These are phyloP conservation scores for Crioceris asparagi DNA, from an alignment of 2,888 invertebrate species.

Conservation along the genomic window DNA sequence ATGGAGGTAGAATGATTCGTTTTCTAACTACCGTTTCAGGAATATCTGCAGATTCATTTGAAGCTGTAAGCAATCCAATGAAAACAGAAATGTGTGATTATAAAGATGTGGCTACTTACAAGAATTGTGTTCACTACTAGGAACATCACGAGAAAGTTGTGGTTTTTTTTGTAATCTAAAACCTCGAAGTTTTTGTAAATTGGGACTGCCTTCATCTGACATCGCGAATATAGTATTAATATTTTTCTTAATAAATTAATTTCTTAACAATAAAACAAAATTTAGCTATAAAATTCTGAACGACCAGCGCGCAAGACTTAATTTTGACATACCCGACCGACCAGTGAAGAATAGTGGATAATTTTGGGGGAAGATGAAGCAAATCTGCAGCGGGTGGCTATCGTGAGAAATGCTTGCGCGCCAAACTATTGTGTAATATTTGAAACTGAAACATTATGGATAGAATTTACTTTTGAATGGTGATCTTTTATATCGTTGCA, in stretches of 20 bases:
- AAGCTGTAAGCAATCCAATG: slow-evolving; percentile 17
- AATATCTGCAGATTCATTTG: slow-evolving; percentile 15
- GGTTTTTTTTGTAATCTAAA: slow-evolving; percentile 59
- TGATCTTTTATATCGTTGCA: too few relatives aligned
- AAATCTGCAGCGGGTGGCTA: too few relatives aligned
- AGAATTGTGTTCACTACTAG: slow-evolving; percentile 21
- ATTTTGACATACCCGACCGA: too few relatives aligned
- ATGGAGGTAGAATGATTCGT: slow-evolving; percentile 24
- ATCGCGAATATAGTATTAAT: slow-evolving; percentile 20
- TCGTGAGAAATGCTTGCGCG: too few relatives aligned
- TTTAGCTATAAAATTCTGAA: slow-evolving; percentile 1
- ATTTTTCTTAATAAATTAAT: not conserved
- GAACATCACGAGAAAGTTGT: slow-evolving; percentile 28
- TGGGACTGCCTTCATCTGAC: slow-evolving; percentile 44
- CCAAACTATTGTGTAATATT: too few relatives aligned
- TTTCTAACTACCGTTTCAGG: slow-evolving; percentile 8
- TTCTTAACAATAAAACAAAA: slow-evolving; percentile 1
- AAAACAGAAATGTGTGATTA: not conserved
- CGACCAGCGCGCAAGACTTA: slow-evolving; percentile 8
- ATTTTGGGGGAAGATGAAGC: too few relatives aligned
- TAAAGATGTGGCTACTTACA: slow-evolving; percentile 22
- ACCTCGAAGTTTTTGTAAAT: slow-evolving; percentile 52
- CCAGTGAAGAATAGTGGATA: too few relatives aligned
- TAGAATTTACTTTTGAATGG: too few relatives aligned
- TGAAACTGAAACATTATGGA: too few relatives aligned